phyloP scores from a whole-genome alignment of 1,140 invertebrate species.

The Drepana arcuata region DNA sequence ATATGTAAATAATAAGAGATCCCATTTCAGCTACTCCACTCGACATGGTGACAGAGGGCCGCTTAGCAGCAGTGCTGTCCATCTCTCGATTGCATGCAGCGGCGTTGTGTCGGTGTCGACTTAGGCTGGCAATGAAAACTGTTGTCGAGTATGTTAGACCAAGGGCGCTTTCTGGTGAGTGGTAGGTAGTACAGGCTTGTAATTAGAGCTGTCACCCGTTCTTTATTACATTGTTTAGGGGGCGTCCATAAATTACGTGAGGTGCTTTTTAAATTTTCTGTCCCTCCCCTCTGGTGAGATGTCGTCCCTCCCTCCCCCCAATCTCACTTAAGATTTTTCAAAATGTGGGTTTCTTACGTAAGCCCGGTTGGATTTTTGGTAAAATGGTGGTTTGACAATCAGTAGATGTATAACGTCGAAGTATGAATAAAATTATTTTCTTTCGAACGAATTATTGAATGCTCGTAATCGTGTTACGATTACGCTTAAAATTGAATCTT shows the following conservation, averaged over 20 bases:
- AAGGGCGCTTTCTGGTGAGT: slow-evolving; percentile 34
- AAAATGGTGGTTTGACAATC: too few relatives aligned
- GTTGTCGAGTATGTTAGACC: slow-evolving; percentile 27
- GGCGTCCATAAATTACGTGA: too few relatives aligned
- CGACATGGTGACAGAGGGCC: slow-evolving; percentile 18
- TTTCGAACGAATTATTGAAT: slow-evolving; percentile 5
- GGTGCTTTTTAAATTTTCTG: too few relatives aligned
- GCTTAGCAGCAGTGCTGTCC: slow-evolving; percentile 20
- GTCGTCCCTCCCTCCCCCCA: too few relatives aligned
- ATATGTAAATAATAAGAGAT: too few relatives aligned
- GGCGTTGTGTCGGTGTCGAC: slow-evolving; percentile 21
- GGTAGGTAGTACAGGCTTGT: not conserved
- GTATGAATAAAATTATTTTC: slow-evolving; percentile 6
- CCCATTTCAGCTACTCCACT: slow-evolving; percentile 35
- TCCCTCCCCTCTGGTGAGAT: too few relatives aligned
- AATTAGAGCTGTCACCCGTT: too few relatives aligned
- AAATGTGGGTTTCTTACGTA: too few relatives aligned
- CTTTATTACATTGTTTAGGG: too few relatives aligned
- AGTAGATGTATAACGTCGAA: slow-evolving; percentile 6
- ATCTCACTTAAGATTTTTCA: too few relatives aligned
- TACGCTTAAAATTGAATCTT: slow-evolving; percentile 4
- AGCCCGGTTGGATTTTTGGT: too few relatives aligned
- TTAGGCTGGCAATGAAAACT: slow-evolving; percentile 16
- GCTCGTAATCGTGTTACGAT: slow-evolving; percentile 3
- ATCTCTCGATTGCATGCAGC: slow-evolving; percentile 31